Percentiles rank a stretch among this genome's conserved stretches.
Conservation (phyloP, 2,797 vertebrate species). For the Xiphorhynchus erythropygius region DNA sequence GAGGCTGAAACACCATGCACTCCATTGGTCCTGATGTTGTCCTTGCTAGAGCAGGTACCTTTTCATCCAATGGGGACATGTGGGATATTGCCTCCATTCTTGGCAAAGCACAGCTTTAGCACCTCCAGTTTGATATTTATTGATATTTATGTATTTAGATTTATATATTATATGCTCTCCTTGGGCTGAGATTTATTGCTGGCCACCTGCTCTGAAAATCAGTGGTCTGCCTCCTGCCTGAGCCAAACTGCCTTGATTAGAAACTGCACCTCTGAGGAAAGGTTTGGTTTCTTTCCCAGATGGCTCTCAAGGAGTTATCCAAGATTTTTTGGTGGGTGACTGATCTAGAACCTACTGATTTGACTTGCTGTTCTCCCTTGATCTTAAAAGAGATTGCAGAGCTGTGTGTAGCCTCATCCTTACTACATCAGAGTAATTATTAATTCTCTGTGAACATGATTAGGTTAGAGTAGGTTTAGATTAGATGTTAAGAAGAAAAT, state of each 20-base stretch:
- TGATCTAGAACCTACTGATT: not conserved
- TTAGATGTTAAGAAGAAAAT: not conserved
- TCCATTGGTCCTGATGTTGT: not conserved
- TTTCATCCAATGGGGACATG: rapidly evolving
- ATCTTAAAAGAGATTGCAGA: not conserved
- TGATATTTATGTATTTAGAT: not conserved
- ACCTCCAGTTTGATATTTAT: not conserved
- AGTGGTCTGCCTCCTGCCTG: not conserved
- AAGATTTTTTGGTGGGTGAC: not conserved
- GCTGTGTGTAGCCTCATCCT: rapidly evolving
- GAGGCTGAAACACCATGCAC: not conserved
- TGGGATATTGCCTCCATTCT: not conserved
- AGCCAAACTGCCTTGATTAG: not conserved
- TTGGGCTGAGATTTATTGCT: not conserved
- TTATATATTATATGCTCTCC: rapidly evolving
- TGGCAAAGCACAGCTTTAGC: not conserved
- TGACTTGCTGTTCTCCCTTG: not conserved
- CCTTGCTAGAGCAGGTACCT: not conserved
- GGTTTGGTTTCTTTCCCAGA: not conserved
- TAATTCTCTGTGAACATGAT: not conserved
- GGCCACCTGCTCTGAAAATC: not conserved
- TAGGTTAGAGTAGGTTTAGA: not conserved
- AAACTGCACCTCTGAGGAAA: not conserved
- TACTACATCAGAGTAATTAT: not conserved
- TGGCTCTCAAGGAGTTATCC: not conserved